Base-by-base conservation (phyloP, 1,140 invertebrate genomes). In the Drosophila mauritiana region DNA sequence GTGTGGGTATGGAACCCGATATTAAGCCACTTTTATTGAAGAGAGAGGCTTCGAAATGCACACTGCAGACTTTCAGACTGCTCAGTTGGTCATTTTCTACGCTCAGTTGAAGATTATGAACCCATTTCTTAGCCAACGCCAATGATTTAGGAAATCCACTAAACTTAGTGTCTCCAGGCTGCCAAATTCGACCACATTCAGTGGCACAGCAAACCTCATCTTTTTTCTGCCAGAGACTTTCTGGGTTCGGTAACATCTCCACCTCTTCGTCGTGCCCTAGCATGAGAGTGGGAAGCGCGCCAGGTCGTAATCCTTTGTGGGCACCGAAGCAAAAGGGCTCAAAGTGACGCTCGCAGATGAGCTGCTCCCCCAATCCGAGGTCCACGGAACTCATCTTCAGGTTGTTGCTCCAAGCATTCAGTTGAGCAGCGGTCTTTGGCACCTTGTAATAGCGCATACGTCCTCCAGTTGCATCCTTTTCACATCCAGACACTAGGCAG, bases 271-370 rank as follows among this genome's bases (percentile, higher is more conserved):
- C 59, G 6, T 91, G 80, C 0, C 89, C 89, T 43, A 91, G 51
- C 3, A 70, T 52, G 0, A 91, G 42, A 0, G 89, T 91, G 8
- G 89, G 89, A 8, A 88, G 49, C 1, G 89, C 64, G 7, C 78
- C 80, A 1, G 45, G 13, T 4, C 80, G 74, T 27, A 91, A 54
- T 5, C 48, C 49, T 15, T 78, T 81, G 3, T 45, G 27, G 2
- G 15, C 37, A 15, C 70, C 68, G 1, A 91, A 58, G 56, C 89
- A 91, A 22, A 72, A 73, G 20, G 63, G 2, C 27, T 91, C 89
- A 31, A 91, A 91, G 20, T 91, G 89, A 0, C 80, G 73, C 43
- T 91, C 80, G 43, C 89, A 91, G 0, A 91, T 64, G 7, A 69
- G 25, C 36, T 76, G 64, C 12, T 80, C 61, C 0, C 49, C 48